Evolutionary conservation across 30 jellyfish, hydroid and myxozoan species (phyloP), one percentile per base, ranked within the genome.

Genomic region (Hydractinia symbiolongicarpus): DNA sequence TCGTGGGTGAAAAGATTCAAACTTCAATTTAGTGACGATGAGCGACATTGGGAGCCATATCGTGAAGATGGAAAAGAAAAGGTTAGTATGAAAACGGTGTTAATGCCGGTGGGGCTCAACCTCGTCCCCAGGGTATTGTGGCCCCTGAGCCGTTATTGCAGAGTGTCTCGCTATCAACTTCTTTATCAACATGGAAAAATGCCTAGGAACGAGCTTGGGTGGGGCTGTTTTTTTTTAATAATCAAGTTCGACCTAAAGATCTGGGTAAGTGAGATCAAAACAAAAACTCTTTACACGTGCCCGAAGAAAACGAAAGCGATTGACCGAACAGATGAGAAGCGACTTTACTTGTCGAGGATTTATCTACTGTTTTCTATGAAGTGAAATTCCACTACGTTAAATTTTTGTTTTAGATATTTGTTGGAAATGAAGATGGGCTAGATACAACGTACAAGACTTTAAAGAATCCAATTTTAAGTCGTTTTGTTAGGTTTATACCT

Each of bases 11-110:
- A 94, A 49, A 82, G 87, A 53, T 93, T 83, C 83, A 87, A 77
- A 69, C 20, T 93, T 49, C 78, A 88, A 1, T 84, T 77, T 61
- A 88, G 96, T 71, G 61, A 71, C 72, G 90, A 93, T 81, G 98
- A 95, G 8, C 70, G 82, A 61, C 91, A 55, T 50, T 93, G 98
- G 98, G 81, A 90, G 4, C 77, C 91, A 57, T 93, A 93, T 82
- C 85, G 77, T 20, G 98, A 93, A 71, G 86, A 75, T 5, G 96
- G 95, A 54, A 72, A 77, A 69, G 94, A 81, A 55, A 93, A 93
- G 96, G 98, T 93, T 7, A 77, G 79, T 16, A 66, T 8, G 14
- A 30, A 30, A 0, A 30, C 44, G 44, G n/a, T n/a, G n/a, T n/a
- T n/a, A n/a, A n/a, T n/a, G n/a, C n/a, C n/a, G n/a, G 44, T 30